Evolutionary conservation across 2,113 vertebrate genomes (phyloP).

Genomic region (Chlamydotis undulata): DNA sequence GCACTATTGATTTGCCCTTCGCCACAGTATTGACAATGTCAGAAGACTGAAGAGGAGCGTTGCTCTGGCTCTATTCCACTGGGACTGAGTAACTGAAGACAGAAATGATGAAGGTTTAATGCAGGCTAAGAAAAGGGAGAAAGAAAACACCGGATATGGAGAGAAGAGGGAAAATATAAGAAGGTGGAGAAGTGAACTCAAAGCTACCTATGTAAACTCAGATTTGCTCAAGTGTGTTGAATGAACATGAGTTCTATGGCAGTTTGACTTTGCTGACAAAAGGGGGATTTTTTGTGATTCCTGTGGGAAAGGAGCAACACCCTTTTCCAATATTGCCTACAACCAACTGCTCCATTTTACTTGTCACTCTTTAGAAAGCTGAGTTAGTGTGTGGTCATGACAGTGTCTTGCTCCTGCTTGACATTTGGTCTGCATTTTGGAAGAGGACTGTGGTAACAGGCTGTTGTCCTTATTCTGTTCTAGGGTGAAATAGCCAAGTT

Average conservation of each 20-base stretch:
- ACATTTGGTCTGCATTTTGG: neutral
- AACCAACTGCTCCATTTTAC: neutral
- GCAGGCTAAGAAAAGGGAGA: neutral
- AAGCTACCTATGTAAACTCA: neutral
- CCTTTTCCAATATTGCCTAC: neutral
- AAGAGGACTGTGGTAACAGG: neutral
- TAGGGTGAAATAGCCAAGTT: neutral
- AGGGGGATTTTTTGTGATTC: neutral
- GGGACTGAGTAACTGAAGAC: neutral
- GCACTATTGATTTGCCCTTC: slow-evolving; percentile 35
- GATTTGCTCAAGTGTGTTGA: neutral
- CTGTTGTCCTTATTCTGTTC: neutral
- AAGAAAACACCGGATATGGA: neutral
- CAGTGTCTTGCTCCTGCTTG: neutral
- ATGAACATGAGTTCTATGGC: neutral
- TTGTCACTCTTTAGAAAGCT: neutral
- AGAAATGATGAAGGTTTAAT: neutral
- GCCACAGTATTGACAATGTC: neutral
- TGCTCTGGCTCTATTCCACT: neutral
- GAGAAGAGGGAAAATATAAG: neutral
- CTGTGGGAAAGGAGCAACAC: neutral
- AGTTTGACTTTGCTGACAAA: neutral
- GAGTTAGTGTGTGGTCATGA: neutral
- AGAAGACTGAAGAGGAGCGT: neutral
- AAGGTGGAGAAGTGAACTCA: neutral